These are phyloP conservation scores for Pan troglodytes DNA, from an alignment of 2,113 vertebrate genomes.

Conservation along the genomic window NHGRI_mPanTro3-v2.1_pri NC_072421.2:37510001-37510500, in stretches of 20 bases:
- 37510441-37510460: background rate
- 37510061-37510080: background rate
- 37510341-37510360: constrained; percentile 17
- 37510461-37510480: background rate
- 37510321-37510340: constrained; percentile 54
- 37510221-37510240: constrained; percentile 18
- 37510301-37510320: constrained; percentile 66
- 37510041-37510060: background rate
- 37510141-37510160: constrained; percentile 29
- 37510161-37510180: background rate
- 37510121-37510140: background rate
- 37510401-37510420: background rate
- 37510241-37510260: constrained; percentile 29
- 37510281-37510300: background rate
- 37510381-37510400: background rate
- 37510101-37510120: background rate
- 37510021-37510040: background rate
- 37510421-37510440: constrained; percentile 7
- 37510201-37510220: background rate
- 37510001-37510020: background rate
- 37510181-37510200: constrained; percentile 6
- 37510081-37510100: background rate
- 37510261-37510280: background rate
- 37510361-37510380: constrained; percentile 54
- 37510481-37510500: background rate